Percentiles rank a stretch among this genome's conserved stretches.
phyloP scores from a whole-genome alignment of 2,797 vertebrate genomes.

The Discoglossus pictus region DNA sequence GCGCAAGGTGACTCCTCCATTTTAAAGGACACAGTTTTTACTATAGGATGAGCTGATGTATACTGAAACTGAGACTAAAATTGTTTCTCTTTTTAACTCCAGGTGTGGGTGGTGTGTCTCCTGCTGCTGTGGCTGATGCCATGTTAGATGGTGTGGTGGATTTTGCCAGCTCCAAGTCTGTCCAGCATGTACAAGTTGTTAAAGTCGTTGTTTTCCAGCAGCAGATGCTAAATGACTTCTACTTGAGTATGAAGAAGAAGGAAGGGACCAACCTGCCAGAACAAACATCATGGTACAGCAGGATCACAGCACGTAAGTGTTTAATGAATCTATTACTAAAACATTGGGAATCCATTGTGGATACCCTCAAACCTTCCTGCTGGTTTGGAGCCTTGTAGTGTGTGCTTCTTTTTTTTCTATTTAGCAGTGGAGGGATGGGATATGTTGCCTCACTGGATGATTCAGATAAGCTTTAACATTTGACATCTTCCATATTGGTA shows the following conservation, averaged over 20 bases:
- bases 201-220: conserved; percentile 81
- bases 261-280: conserved; percentile 46
- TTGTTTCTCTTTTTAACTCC: conserved; percentile 34
- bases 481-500: no score
- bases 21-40: no score
- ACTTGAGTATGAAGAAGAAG: conserved; percentile 74
- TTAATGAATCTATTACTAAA: no score
- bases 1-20: no score
- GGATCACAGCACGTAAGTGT: conserved; percentile 70
- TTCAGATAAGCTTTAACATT: no score
- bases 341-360: no score
- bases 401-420: no score
- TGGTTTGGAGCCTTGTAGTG: no score
- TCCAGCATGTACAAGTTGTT: conserved; percentile 68
- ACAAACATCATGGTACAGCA: background rate
- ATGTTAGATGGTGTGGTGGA: conserved; percentile 80
- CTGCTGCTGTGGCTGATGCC: conserved; percentile 74
- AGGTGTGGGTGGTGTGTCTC: conserved; percentile 72
- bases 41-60: background rate
- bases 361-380: no score
- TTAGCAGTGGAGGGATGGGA: no score
- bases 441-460: no score
- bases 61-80: background rate
- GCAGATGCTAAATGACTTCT: conserved; percentile 74
- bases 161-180: conserved; percentile 64